These are phyloP conservation scores for Polydrusus cervinus DNA, from an alignment of 2,888 invertebrate genomes.

Conservation along the genomic window DNA sequence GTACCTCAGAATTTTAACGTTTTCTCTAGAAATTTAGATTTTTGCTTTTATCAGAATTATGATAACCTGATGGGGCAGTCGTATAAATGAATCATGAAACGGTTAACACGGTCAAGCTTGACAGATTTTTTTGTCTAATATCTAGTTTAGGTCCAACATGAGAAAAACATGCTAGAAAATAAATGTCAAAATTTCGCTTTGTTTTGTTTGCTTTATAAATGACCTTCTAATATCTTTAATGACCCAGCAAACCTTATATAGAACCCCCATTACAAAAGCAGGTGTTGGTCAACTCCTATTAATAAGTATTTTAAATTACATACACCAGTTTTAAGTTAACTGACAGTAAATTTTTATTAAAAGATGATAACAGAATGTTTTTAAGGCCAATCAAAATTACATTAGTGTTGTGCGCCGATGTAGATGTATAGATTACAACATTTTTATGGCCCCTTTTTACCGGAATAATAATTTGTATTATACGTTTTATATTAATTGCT, in stretches of 20 bases:
- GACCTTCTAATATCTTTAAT: background rate
- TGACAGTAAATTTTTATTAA: conserved; percentile 55
- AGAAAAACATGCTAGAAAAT: too few species aligned
- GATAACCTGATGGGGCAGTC: too few species aligned
- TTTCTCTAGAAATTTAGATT: too few species aligned
- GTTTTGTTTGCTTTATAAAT: too few species aligned
- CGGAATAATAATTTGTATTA: conserved; percentile 51
- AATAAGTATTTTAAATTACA: conserved; percentile 65
- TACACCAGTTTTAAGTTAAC: conserved; percentile 39
- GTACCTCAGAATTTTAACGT: too few species aligned
- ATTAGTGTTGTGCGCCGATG: conserved; percentile 53
- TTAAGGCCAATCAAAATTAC: conserved; percentile 60
- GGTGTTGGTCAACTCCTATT: conserved; percentile 62
- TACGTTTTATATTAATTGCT: conserved; percentile 55
- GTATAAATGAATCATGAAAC: too few species aligned
- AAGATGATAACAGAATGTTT: conserved; percentile 55
- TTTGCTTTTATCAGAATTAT: too few species aligned
- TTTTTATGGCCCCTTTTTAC: conserved; percentile 47
- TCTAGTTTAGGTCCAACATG: too few species aligned
- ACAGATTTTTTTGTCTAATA: too few species aligned
- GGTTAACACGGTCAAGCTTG: too few species aligned
- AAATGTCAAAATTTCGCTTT: too few species aligned
- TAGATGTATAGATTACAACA: conserved; percentile 48
- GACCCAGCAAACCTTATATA: conserved; percentile 53
- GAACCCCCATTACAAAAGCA: conserved; percentile 66